A percentile compares a stretch with the other conserved stretches of the same genome.
Conservation (phyloP, 1,140 invertebrate genomes). For the Drosophila ananassae region DNA sequence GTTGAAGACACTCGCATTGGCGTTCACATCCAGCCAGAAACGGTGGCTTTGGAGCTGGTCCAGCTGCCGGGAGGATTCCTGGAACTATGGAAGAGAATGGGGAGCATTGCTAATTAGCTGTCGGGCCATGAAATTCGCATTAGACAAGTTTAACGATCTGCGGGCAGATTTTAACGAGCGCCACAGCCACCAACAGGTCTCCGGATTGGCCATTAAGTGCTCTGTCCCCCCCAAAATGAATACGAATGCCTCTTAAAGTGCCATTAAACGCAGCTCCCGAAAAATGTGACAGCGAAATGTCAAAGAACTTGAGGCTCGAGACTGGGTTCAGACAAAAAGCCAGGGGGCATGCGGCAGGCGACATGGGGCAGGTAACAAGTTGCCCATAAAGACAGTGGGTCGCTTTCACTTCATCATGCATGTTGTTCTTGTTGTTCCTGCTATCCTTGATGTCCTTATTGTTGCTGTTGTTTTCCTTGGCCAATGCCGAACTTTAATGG, state of each 20-base stretch:
- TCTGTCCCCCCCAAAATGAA: slow-evolving; percentile 54
- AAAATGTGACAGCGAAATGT: slow-evolving; percentile 61
- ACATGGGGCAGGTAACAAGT: slow-evolving; percentile 67
- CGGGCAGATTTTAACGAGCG: slow-evolving; percentile 40
- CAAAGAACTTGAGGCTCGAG: slow-evolving; percentile 45
- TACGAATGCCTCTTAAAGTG: slow-evolving; percentile 64
- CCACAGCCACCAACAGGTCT: slow-evolving; percentile 29
- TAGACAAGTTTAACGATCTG: slow-evolving; percentile 52
- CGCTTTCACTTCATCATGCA: slow-evolving; percentile 47
- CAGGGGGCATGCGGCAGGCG: slow-evolving; percentile 12
- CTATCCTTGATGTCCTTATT: slow-evolving; percentile 12
- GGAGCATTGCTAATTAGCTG: slow-evolving; percentile 63
- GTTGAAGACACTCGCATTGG: slow-evolving; percentile 10
- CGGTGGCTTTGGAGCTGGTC: slow-evolving; percentile 42
- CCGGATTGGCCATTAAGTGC: slow-evolving; percentile 44
- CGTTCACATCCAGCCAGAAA: slow-evolving; percentile 25
- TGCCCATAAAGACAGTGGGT: slow-evolving; percentile 58
- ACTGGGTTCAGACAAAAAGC: slow-evolving; percentile 36
- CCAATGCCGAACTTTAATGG: slow-evolving; percentile 73
- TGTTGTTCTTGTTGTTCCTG: slow-evolving; percentile 11
- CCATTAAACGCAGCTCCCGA: slow-evolving; percentile 55
- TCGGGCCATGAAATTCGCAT: slow-evolving; percentile 38
- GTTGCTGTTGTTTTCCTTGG: slow-evolving; percentile 27
- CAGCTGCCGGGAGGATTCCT: slow-evolving; percentile 65
- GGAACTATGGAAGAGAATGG: slow-evolving; percentile 35